phyloP scores from a whole-genome alignment of 2,113 vertebrate species.

The Rhegmatorhina hoffmannsi region DNA sequence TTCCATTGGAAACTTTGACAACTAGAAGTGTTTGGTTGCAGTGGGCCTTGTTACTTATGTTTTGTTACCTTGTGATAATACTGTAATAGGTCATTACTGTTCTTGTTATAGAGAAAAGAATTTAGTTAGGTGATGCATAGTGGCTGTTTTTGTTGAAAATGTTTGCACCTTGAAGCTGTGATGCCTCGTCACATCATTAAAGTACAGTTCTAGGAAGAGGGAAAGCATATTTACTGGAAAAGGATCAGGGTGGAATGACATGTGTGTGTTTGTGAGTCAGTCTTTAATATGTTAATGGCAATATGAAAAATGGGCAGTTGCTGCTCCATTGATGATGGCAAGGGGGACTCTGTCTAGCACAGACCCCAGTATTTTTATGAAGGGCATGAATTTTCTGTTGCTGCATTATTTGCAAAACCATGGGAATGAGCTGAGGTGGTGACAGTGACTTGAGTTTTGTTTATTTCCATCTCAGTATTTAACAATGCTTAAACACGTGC shows the following conservation, averaged over 20 bases:
- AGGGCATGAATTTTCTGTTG: neutral
- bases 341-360: neutral
- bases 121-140: conserved; percentile 61
- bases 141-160: conserved; percentile 34
- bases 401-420: neutral
- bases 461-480: conserved; percentile 5
- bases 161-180: conserved; percentile 38
- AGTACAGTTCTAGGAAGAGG: neutral
- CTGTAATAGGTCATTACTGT: conserved; percentile 67
- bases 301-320: neutral
- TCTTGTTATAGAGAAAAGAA: conserved; percentile 60
- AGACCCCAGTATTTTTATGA: neutral
- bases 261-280: neutral
- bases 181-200: conserved; percentile 35
- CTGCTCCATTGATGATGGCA: neutral
- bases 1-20: conserved; percentile 53
- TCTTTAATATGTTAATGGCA: conserved; percentile 21
- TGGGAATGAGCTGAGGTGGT: neutral
- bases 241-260: neutral
- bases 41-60: conserved; percentile 66
- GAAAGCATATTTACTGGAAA: conserved; percentile 13
- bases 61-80: conserved; percentile 70
- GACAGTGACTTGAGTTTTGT: neutral
- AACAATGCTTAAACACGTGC: conserved; percentile 35
- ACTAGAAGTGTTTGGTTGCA: conserved; percentile 58